Evolutionary conservation across 1,140 invertebrate species (phyloP), one percentile per base, ranked within the genome.

Genomic region (Bradysia coprophila): DNA sequence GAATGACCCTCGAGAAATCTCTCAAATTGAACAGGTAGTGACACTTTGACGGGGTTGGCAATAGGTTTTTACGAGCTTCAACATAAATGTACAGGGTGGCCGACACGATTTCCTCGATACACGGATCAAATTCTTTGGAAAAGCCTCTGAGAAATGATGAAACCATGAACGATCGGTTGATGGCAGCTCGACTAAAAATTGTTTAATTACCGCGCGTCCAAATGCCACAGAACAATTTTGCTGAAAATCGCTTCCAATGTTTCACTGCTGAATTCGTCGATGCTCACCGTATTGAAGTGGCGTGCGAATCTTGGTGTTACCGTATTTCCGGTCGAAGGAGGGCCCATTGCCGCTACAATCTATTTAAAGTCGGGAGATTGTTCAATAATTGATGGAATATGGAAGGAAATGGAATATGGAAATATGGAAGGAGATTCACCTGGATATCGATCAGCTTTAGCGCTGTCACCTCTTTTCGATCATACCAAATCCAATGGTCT

Each of bases 11-110:
- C 3, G 87, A 88, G 59, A 94, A 94, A 63, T 96, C 93, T 51
- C 91, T 70, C 44, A 96, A 69, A 64, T 96, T 96, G 60, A 96
- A 97, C 1, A 92, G 68, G 59, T 96, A 95, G 62, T 94, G 91
- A 2, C 84, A 92, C 53, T 94, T 93, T 2, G 81, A 68, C 1
- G 83, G 84, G 2, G 89, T 95, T 5, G 93, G 91, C 36, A 95
- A 61, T 18, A 97, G 66, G 66, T 86, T 80, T 8, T 65, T 51
- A 48, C 86, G 72, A 45, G 87, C 84, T 51, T 79, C 64, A 55
- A 91, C 89, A 59, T 95, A 95, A 2, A 96, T 71, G 41, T 80
- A 73, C 34, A 96, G 61, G 4, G 91, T 95, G 0, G 82, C 87
- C 19, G 67, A 55, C 1, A 96, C 87, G 37, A 96, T 71, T 63